Evolutionary conservation across 2,888 invertebrate genomes (phyloP), one percentile per base, ranked within the genome.

Genomic region (Cheilosia vulpina): DNA sequence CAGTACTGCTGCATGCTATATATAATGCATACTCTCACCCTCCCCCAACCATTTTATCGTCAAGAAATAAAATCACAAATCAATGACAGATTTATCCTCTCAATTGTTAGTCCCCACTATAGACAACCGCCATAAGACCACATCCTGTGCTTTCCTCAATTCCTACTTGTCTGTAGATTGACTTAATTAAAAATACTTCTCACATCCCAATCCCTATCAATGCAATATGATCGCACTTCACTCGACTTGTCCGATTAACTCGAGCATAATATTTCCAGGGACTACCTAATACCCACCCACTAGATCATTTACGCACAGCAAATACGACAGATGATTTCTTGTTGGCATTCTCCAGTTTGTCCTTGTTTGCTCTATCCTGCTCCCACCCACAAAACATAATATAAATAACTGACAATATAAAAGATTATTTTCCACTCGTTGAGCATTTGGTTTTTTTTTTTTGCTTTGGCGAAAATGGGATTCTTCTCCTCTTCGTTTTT

Each of bases 401-500:
- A 57, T 75, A 83, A 83, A 79, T 79, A 83, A 73, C 73, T 78
- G 55, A 68, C 60, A 68, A 66, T 62, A 72, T 62, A 81, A 85
- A 75, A 58, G 81, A 81, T 81, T 85, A 85, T 68, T 81, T 81
- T 77, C 81, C 81, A 77, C 58, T 85, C 76, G 76, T 71, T 81
- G 85, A 66, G 45, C 27, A 21, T 1, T 21, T 21, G 21, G 0
- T 21, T 21, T 21, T 27, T 27, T 27, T 62, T 15, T 31, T 19
- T 31, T 15, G 27, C 4, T 43, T 38, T 62, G 53, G 45, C 31
- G 27, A 43, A 47, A 69, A 71, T 65, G 19, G 60, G 71, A 24
- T 21, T 53, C 55, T 65, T 52, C 65, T 34, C 58, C 53, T 43
- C 66, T 55, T 65, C 63, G 43, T 53, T 27, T 27, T 41, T 50